Conservation (phyloP, 2,113 vertebrate species). For the Salvelinus alpinus region DNA sequence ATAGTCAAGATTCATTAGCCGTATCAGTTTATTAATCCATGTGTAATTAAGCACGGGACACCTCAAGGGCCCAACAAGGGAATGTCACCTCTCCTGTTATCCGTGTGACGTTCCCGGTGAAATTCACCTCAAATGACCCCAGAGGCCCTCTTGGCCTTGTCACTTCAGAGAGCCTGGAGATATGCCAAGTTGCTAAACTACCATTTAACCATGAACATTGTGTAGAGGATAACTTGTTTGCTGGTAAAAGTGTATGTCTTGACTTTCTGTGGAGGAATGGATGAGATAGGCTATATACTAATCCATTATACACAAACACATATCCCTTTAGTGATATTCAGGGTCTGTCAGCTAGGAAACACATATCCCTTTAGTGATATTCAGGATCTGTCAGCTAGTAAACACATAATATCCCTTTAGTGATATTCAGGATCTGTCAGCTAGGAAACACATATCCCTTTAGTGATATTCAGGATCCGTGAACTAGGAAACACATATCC, state of each 20-base stretch:
- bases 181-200: background rate
- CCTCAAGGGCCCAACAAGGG: background rate
- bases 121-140: background rate
- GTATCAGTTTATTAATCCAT: background rate
- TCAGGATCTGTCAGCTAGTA: no score
- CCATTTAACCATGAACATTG: background rate
- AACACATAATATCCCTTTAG: no score
- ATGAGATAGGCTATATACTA: background rate
- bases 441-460: no score
- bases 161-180: background rate
- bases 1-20: background rate
- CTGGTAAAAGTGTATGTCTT: background rate
- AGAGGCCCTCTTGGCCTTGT: background rate
- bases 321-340: no score
- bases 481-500: no score
- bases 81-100: background rate
- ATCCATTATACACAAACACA: no score
- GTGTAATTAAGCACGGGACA: background rate
- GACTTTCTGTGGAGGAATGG: background rate
- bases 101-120: background rate
- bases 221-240: background rate
- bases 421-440: no score
- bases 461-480: no score
- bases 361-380: no score
- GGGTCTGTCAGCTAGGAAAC: no score